Conservation (phyloP, 2,888 invertebrate genomes). For the Ptilodon capucinus region DNA sequence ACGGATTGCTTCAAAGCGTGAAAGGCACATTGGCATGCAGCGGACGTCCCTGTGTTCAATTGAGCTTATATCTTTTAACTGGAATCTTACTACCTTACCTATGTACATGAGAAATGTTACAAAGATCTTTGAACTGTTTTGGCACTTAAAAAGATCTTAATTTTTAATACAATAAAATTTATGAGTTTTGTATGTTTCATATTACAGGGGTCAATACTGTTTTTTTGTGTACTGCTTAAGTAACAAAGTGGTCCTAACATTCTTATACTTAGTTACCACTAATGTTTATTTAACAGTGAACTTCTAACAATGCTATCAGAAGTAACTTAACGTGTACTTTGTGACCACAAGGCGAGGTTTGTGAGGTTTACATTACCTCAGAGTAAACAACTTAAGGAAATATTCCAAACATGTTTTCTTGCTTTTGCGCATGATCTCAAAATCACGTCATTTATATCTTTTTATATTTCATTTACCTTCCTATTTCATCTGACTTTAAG, state of each 20-base stretch:
- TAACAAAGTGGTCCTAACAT: too few species aligned
- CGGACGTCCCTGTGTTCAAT: constrained; percentile 46
- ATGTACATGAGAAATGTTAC: background rate
- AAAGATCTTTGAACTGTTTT: too few species aligned
- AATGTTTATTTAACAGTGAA: background rate
- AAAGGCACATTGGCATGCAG: constrained; percentile 67
- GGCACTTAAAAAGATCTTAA: too few species aligned
- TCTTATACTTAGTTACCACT: background rate
- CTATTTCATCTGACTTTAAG: background rate
- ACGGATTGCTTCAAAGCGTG: constrained; percentile 57
- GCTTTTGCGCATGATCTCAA: background rate
- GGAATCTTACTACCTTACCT: constrained; percentile 14
- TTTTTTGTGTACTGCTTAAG: too few species aligned
- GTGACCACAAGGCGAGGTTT: background rate
- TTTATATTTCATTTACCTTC: too few species aligned
- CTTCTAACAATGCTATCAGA: background rate
- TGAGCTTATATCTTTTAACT: constrained; percentile 17
- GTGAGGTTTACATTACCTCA: background rate
- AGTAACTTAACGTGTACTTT: background rate
- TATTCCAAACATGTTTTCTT: background rate
- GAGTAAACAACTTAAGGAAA: background rate
- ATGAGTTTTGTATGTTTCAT: too few species aligned
- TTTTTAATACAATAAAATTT: too few species aligned
- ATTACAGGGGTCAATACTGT: too few species aligned
- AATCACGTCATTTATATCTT: background rate